Base-by-base conservation (phyloP, 2,888 invertebrate species). In the Diogma glabrata region DNA sequence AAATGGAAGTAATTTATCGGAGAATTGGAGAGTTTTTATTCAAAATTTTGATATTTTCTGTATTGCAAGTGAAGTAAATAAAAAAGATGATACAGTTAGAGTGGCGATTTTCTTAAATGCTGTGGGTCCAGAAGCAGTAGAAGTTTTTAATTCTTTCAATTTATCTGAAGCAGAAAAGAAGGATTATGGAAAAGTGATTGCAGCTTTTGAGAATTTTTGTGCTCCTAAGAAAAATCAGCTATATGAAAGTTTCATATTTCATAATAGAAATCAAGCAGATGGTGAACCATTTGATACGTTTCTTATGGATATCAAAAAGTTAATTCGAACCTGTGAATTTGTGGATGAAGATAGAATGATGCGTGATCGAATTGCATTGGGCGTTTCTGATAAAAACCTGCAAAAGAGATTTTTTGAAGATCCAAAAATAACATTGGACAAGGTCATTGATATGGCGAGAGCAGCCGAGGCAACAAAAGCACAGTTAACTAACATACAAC, bases 1-100 rank as follows among this genome's bases (percentile, higher is more conserved):
- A 20, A 51, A 51, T 24, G 57, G 55, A 36, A n/a, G n/a, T n/a
- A 57, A 56, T 47, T 22, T 56, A 2, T 19, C 55, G 4, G 60
- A 61, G 52, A 59, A 58, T 33, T 62, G 59, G 60, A 51, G 53
- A 47, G 55, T 54, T 53, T 60, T 59, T 54, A 50, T 48, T 47
- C 59, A 58, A 53, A 57, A 56, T 38, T 60, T 57, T 47, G 30
- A 57, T 43, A 52, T 60, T 20, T 61, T 60, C 49, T 46, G 56
- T 3, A 52, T 53, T 36, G 60, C 60, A 9, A 55, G 58, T 16
- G 60, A 59, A 45, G 45, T 59, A 5, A 49, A 55, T 6, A n/a
- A 22, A 3, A 43, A 43, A 22, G n/a, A n/a, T 7, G 43, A 43
- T 22, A 7, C n/a, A 3, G 22, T 43, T 20, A 20, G 23, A 22